Percentiles rank a stretch among this genome's conserved stretches.
Conservation (phyloP, 2,888 invertebrate genomes). For the Polia nebulosa region DNA sequence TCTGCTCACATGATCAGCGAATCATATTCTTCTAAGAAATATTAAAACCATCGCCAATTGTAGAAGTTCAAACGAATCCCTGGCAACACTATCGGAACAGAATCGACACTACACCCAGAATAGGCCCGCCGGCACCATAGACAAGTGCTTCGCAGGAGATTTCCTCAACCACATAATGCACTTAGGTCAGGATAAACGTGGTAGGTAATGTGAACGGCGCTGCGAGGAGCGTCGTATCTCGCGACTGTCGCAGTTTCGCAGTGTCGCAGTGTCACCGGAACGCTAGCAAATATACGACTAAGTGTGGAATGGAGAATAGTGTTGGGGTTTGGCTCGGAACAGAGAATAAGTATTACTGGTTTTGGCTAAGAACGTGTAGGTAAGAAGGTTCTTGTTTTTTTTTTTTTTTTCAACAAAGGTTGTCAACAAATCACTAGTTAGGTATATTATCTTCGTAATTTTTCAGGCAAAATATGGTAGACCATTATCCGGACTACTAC, state of each 20-base stretch:
- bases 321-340: background rate
- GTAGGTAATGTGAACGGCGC: constrained; percentile 70
- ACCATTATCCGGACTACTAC: too few species aligned
- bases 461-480: too few species aligned
- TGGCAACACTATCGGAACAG: constrained; percentile 16
- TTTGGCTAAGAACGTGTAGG: too few species aligned
- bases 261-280: constrained; percentile 39
- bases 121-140: constrained; percentile 60
- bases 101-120: constrained; percentile 54
- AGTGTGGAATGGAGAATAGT: constrained; percentile 28
- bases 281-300: constrained; percentile 43
- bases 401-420: too few species aligned
- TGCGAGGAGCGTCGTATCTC: constrained; percentile 13
- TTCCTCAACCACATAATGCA: constrained; percentile 79
- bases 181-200: constrained; percentile 75
- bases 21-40: background rate
- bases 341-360: too few species aligned
- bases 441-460: too few species aligned
- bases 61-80: background rate
- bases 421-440: too few species aligned
- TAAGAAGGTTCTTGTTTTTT: too few species aligned
- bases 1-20: background rate
- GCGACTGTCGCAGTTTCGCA: constrained; percentile 6
- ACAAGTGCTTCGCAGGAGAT: constrained; percentile 74
- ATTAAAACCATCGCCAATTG: background rate